Conservation (phyloP, 2,888 invertebrate genomes). For the Melinaea marsaeus region DNA sequence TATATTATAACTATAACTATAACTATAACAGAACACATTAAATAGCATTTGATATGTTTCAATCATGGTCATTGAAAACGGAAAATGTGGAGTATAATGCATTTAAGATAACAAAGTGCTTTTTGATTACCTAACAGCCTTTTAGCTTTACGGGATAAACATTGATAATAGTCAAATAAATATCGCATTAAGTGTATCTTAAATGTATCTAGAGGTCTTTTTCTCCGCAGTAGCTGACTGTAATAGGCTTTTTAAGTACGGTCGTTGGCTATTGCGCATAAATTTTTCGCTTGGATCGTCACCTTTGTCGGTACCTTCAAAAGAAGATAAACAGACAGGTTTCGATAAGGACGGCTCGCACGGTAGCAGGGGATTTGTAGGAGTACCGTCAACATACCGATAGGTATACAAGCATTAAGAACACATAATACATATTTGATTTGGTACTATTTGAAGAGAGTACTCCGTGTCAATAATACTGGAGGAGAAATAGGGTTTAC, state of each 20-base stretch:
- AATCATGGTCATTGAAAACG: conserved; percentile 16
- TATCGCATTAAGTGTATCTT: conserved; percentile 27
- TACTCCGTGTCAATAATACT: conserved; percentile 40
- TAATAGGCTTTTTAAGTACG: conserved; percentile 39
- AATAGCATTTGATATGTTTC: conserved; percentile 19
- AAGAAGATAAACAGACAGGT: conserved; percentile 62
- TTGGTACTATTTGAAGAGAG: conserved; percentile 31
- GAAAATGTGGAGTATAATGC: conserved; percentile 18
- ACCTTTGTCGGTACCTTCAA: conserved; percentile 72
- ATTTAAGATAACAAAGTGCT: conserved; percentile 23
- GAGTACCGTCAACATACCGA: conserved; percentile 64
- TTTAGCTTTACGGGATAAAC: conserved; percentile 20
- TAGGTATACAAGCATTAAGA: conserved; percentile 42
- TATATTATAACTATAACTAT: conserved; percentile 12
- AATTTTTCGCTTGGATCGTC: conserved; percentile 62
- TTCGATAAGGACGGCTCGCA: conserved; percentile 59
- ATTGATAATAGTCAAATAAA: conserved; percentile 24
- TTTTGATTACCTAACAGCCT: conserved; percentile 27
- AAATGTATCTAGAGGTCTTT: conserved; percentile 28
- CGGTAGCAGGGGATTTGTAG: conserved; percentile 74
- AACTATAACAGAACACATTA: conserved; percentile 18
- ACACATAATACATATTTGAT: conserved; percentile 44
- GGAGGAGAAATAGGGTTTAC: conserved; percentile 28
- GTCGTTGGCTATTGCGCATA: conserved; percentile 44
- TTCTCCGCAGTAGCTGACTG: conserved; percentile 30